A percentile compares a stretch with the other conserved stretches of the same genome.
phyloP scores from a whole-genome alignment of 2,888 invertebrate species.

The Trisateles emortualis region DNA sequence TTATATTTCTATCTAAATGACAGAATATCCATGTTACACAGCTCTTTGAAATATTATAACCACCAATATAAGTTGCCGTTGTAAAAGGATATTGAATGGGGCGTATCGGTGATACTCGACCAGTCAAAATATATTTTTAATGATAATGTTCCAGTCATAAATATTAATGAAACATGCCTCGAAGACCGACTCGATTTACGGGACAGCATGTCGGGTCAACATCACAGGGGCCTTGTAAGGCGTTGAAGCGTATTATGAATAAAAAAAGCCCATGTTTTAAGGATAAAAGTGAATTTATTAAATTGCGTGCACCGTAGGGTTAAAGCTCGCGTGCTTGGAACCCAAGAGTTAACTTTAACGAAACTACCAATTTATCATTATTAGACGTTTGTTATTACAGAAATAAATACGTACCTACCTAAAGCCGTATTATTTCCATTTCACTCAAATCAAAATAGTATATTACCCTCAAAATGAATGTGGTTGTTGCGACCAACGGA shows the following conservation, averaged over 20 bases:
- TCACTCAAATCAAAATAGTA: conserved; percentile 10
- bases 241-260: conserved; percentile 38
- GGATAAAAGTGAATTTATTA: conserved; percentile 46
- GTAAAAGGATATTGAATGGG: conserved; percentile 54
- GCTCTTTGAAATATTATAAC: conserved; percentile 28
- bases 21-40: conserved; percentile 4
- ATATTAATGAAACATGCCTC: conserved; percentile 80
- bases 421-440: neutral
- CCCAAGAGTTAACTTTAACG: conserved; percentile 37
- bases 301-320: conserved; percentile 47
- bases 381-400: conserved; percentile 36
- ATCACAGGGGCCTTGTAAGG: conserved; percentile 50
- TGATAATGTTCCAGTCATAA: conserved; percentile 82
- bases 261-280: conserved; percentile 38
- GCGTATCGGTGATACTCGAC: conserved; percentile 66
- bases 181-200: conserved; percentile 63
- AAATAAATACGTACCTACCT: conserved; percentile 34
- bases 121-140: conserved; percentile 78
- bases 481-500: conserved; percentile 17
- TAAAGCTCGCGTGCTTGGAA: conserved; percentile 42
- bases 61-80: conserved; percentile 43
- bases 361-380: conserved; percentile 45
- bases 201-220: conserved; percentile 59
- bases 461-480: conserved; percentile 18
- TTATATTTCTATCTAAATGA: conserved; percentile 9